These are phyloP conservation scores for Coenonympha arcania DNA, from an alignment of 2,888 invertebrate species.

Conservation along the genomic window DNA sequence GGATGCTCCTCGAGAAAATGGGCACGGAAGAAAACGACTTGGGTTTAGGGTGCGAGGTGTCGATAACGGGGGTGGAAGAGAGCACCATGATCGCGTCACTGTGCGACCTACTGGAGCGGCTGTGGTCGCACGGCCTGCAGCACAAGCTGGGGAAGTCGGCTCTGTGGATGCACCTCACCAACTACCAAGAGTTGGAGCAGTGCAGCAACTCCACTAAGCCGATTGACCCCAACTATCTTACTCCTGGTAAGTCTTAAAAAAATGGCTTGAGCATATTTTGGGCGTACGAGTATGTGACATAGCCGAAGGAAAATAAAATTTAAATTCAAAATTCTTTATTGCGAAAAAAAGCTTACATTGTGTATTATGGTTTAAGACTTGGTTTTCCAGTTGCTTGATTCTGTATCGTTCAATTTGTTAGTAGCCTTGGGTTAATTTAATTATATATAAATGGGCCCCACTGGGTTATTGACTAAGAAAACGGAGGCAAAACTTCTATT, in stretches of 20 bases:
- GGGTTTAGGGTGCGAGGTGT: slow-evolving; percentile 87
- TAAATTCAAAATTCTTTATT: too few relatives aligned
- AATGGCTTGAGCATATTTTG: background rate
- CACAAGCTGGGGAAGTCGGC: slow-evolving; percentile 98
- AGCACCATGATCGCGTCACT: slow-evolving; percentile 98
- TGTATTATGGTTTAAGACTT: too few relatives aligned
- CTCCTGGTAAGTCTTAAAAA: slow-evolving; percentile 24
- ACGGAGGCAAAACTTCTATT: too few relatives aligned
- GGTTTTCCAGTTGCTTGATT: too few relatives aligned
- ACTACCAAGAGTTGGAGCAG: slow-evolving; percentile 90
- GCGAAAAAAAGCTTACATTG: too few relatives aligned
- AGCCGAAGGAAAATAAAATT: too few relatives aligned
- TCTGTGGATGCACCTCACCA: slow-evolving; percentile 94
- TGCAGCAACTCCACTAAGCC: slow-evolving; percentile 70
- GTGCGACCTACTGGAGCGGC: slow-evolving; percentile 96
- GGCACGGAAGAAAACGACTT: slow-evolving; percentile 96
- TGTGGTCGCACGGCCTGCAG: slow-evolving; percentile 98
- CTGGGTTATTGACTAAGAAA: too few relatives aligned
- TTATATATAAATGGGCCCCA: too few relatives aligned
- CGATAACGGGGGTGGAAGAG: slow-evolving; percentile 87
- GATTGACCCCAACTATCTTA: slow-evolving; percentile 59
- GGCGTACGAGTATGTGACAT: too few relatives aligned
- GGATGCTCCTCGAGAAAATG: slow-evolving; percentile 99
- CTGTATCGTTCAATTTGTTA: too few relatives aligned
- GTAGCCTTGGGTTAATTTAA: too few relatives aligned